Evolutionary conservation across 35 echinoderm and acorn worm genomes (phyloP).

Genomic region (Anneissia japonica): DNA sequence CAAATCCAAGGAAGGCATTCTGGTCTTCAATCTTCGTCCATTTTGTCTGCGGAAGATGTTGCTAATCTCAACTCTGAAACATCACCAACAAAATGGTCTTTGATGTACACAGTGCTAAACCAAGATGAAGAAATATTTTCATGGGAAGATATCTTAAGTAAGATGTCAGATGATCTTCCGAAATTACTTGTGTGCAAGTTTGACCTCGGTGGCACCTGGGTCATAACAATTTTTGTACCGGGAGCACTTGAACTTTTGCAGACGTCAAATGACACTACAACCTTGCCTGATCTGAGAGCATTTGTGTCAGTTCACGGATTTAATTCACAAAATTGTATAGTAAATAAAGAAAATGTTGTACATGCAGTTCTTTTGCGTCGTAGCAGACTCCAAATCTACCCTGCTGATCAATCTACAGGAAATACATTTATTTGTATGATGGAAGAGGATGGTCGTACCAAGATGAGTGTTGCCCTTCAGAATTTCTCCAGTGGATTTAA

Average conservation of each 20-base stretch:
- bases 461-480: not conserved
- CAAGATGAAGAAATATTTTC: not conserved
- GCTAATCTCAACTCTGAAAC: not conserved
- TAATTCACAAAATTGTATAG: not conserved
- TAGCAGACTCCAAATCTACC: not conserved
- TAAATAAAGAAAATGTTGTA: not conserved
- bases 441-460: not conserved
- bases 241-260: not conserved
- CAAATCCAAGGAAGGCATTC: not conserved
- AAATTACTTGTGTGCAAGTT: not conserved
- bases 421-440: not conserved
- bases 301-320: not conserved
- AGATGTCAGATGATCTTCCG: not conserved
- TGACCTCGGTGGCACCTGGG: not conserved
- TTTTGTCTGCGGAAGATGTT: not conserved
- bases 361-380: not conserved
- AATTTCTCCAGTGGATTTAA: not conserved
- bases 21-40: not conserved
- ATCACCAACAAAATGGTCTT: not conserved
- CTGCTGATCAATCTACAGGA: not conserved
- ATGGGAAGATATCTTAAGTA: not conserved
- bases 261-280: not conserved
- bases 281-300: not conserved
- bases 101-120: not conserved
- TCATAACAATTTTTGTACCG: not conserved